phyloP scores from a whole-genome alignment of 2,113 vertebrate species.

The Odocoileus hemionus region DNA sequence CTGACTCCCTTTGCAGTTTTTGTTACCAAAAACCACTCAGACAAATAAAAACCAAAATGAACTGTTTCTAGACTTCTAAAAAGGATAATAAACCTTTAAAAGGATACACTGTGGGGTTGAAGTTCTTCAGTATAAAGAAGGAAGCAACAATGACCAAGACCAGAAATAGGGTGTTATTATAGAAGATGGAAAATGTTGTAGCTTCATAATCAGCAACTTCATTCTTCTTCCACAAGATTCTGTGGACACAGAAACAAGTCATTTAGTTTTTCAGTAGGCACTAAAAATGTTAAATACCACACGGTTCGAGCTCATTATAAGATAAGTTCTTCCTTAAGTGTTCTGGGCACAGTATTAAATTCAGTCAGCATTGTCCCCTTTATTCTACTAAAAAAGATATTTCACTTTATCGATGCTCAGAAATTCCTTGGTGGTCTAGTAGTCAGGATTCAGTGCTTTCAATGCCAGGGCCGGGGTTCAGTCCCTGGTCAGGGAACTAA shows the following conservation, averaged over 20 bases:
- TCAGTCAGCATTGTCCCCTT: not conserved
- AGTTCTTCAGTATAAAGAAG: constrained; percentile 98
- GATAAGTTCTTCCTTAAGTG: not conserved
- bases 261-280: not conserved
- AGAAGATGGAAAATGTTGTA: constrained; percentile 99
- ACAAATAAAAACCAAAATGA: not conserved
- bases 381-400: not conserved
- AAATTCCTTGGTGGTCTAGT: not conserved
- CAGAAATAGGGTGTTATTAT: constrained; percentile 98
- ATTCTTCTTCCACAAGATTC: constrained; percentile 99
- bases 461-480: not conserved
- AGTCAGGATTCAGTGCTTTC: not conserved
- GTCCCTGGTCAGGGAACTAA: not conserved
- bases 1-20: not conserved
- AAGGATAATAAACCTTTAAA: constrained; percentile 35
- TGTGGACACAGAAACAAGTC: constrained; percentile 61
- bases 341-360: not conserved
- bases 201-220: constrained; percentile 99
- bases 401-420: not conserved
- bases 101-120: constrained; percentile 99
- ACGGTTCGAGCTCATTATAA: not conserved
- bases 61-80: constrained; percentile 1
- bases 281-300: not conserved
- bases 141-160: constrained; percentile 95
- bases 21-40: not conserved